phyloP scores from a whole-genome alignment of 2,888 invertebrate genomes.

The Drosophila pseudotakahashii region DNA sequence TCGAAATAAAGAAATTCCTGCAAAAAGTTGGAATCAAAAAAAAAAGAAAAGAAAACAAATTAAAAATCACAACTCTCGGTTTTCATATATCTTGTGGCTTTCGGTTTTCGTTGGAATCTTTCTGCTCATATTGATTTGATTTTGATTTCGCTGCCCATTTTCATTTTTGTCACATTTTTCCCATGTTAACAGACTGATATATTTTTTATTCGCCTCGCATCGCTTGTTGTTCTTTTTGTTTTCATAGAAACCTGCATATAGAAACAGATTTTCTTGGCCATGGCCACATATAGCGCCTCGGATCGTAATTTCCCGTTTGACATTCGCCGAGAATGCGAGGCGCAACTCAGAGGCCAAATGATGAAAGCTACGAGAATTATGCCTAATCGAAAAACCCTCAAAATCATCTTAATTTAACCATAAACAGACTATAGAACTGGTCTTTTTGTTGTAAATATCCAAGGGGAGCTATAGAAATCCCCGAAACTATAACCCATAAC shows the following conservation, averaged over 20 bases:
- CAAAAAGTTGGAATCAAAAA: not conserved
- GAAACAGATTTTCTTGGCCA: slow-evolving; percentile 57
- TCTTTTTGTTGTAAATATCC: not conserved
- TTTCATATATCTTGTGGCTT: slow-evolving; percentile 14
- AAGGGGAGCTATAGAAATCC: not conserved
- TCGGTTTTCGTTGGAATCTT: slow-evolving; percentile 1
- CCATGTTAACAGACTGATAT: slow-evolving; percentile 55
- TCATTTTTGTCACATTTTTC: slow-evolving; percentile 49
- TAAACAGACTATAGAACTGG: not conserved
- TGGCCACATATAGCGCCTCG: slow-evolving; percentile 37
- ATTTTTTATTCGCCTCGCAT: slow-evolving; percentile 35
- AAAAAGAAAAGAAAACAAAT: not conserved
- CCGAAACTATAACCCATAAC: not conserved
- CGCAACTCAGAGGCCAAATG: slow-evolving; percentile 21
- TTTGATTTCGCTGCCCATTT: slow-evolving; percentile 19
- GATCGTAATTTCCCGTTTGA: slow-evolving; percentile 49
- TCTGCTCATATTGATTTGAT: slow-evolving; percentile 41
- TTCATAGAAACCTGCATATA: slow-evolving; percentile 4
- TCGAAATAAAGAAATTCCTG: slow-evolving; percentile 3
- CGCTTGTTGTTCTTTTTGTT: slow-evolving; percentile 9
- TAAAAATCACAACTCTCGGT: slow-evolving; percentile 1
- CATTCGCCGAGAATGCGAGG: slow-evolving; percentile 44
- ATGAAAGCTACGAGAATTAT: slow-evolving; percentile 2
- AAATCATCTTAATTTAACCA: not conserved
- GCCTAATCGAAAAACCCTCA: slow-evolving; percentile 2